Percentiles rank a stretch among this genome's conserved stretches.
Evolutionary conservation across 2,797 vertebrate genomes (phyloP).

Genomic region (Huso huso): DNA sequence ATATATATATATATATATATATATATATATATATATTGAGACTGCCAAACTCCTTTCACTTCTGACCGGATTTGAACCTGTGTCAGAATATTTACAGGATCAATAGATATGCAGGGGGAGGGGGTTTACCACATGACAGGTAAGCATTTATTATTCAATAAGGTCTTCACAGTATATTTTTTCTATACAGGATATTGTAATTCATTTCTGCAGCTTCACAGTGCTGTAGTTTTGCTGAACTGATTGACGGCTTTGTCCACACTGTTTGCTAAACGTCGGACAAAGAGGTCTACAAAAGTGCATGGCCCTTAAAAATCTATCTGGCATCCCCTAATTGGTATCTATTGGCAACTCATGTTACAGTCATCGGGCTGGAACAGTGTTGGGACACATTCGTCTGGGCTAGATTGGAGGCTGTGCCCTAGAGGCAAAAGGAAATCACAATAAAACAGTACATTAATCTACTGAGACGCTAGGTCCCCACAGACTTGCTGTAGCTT

Average conservation of each 20-base stretch:
- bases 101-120: no score
- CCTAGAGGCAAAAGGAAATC: background rate
- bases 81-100: no score
- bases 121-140: no score
- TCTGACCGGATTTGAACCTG: no score
- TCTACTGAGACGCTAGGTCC: background rate
- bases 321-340: background rate
- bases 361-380: background rate
- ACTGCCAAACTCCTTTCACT: no score
- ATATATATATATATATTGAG: background rate
- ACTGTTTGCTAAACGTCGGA: no score
- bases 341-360: conserved; percentile 2
- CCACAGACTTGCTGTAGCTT: background rate
- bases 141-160: no score
- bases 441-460: conserved; percentile 4
- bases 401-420: conserved; percentile 1
- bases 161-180: no score
- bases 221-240: no score
- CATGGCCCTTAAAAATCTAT: background rate
- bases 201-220: no score
- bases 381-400: conserved; percentile 3
- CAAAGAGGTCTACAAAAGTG: background rate
- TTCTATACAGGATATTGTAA: no score
- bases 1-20: background rate
- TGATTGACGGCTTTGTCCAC: no score